Evolutionary conservation across 2,888 invertebrate species (phyloP).

Genomic region (Diaprepes abbreviatus): DNA sequence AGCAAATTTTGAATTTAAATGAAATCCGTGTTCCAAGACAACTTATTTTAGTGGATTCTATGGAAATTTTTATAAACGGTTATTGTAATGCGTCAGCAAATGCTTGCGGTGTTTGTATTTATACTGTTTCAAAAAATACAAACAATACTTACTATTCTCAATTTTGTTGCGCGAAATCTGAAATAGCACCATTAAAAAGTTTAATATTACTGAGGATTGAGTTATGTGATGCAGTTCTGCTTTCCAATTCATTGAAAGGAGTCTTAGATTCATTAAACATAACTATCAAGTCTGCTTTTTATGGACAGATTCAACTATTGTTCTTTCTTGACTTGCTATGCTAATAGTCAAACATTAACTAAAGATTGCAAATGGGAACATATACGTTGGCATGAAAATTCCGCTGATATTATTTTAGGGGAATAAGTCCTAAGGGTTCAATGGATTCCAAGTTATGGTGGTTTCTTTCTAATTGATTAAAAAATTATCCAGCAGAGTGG

Average conservation of each 20-base stretch:
- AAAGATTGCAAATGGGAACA: neutral
- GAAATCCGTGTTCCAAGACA: neutral
- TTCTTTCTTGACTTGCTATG: slow-evolving; percentile 9
- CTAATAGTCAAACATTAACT: neutral
- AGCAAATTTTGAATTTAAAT: neutral
- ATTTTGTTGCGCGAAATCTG: neutral
- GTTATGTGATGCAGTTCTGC: neutral
- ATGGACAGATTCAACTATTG: slow-evolving; percentile 19
- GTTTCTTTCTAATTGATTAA: too few relatives aligned
- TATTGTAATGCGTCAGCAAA: too few relatives aligned
- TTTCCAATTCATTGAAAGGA: neutral
- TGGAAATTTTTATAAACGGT: neutral
- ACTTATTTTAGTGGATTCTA: neutral
- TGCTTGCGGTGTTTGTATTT: neutral
- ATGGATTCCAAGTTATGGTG: too few relatives aligned
- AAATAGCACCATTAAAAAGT: neutral
- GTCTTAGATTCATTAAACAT: neutral
- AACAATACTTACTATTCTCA: neutral
- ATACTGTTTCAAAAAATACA: neutral
- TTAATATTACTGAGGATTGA: neutral
- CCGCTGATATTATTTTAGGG: slow-evolving; percentile 14
- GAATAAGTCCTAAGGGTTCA: too few relatives aligned
- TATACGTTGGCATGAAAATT: neutral
- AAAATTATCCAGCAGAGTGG: too few relatives aligned
- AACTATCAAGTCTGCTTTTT: neutral